Evolutionary conservation across 2,797 vertebrate genomes (phyloP), one percentile per base, ranked within the genome.

Genomic region (Pelobates cultripes): DNA sequence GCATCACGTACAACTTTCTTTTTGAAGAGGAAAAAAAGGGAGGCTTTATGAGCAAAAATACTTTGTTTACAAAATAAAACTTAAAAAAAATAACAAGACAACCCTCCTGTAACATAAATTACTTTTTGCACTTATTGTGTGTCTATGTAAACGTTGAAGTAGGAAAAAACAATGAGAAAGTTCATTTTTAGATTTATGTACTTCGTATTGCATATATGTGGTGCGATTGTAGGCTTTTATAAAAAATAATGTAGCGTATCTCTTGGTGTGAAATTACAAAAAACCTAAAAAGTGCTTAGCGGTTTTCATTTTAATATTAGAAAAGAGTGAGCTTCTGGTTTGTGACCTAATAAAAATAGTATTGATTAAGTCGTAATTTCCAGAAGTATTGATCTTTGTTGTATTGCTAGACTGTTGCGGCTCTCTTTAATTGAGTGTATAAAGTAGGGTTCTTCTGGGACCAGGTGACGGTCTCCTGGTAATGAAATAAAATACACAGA

Each of bases 311-410:
- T 28, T 40, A 64, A 64, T 64, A 40, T 64, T 28, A 40, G 6
- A 64, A 40, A 64, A 64, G 9, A 7, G 61, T 28, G 61, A 64
- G 61, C 61, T 40, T 64, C n/a, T 64, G 17, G 61, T 64, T 64
- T 64, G 61, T 64, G 61, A 64, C 61, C 61, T 64, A 64, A 64
- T 64, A 64, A 64, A 64, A 64, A 40, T 28, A 28, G 17, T 64
- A 64, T 64, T 64, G 61, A 64, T 64, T 64, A 64, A 64, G 61
- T 64, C 28, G 61, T 64, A 64, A 64, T 64, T 5, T 28, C 40
- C n/a, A 28, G 14, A 41, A 17, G 17, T 64, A 64, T 64, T 64
- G 61, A 64, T 64, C 17, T 7, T 64, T 4, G 28, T 64, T 64
- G 61, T 64, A 15, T 57, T 57, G 13, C 55, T 57, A 12, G 55